Conservation (phyloP, 2,113 vertebrate species). For the Corvus hawaiiensis region DNA sequence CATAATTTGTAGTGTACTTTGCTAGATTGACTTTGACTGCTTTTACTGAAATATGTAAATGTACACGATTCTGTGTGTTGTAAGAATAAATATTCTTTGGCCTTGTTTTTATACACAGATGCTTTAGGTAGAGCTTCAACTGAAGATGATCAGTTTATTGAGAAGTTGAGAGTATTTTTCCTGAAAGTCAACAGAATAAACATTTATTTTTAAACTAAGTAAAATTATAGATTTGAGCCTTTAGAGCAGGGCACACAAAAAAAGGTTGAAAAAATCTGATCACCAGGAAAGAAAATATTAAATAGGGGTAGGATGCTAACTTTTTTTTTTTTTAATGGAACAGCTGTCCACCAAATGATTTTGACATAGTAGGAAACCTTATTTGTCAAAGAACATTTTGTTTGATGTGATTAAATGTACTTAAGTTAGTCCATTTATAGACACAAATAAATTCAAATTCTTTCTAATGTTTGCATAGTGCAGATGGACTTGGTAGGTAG, state of each 20-base stretch:
- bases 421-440: neutral
- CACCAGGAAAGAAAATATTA: neutral
- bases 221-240: neutral
- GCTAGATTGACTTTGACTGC: neutral
- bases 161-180: neutral
- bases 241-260: neutral
- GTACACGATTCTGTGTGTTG: neutral
- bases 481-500: neutral
- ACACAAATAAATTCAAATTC: neutral
- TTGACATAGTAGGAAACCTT: neutral
- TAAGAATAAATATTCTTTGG: neutral
- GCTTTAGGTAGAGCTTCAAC: neutral
- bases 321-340: neutral
- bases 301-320: neutral
- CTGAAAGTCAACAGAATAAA: neutral
- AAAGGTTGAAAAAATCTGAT: neutral
- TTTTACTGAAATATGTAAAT: neutral
- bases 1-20: neutral
- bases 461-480: neutral
- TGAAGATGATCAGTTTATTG: neutral
- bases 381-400: neutral
- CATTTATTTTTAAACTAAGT: neutral
- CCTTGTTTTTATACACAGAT: neutral
- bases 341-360: neutral
- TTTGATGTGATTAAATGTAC: neutral